Percentiles rank a stretch among this genome's conserved stretches.
phyloP scores from a whole-genome alignment of 1,140 invertebrate species.

The Oscheius sp. region DNA sequence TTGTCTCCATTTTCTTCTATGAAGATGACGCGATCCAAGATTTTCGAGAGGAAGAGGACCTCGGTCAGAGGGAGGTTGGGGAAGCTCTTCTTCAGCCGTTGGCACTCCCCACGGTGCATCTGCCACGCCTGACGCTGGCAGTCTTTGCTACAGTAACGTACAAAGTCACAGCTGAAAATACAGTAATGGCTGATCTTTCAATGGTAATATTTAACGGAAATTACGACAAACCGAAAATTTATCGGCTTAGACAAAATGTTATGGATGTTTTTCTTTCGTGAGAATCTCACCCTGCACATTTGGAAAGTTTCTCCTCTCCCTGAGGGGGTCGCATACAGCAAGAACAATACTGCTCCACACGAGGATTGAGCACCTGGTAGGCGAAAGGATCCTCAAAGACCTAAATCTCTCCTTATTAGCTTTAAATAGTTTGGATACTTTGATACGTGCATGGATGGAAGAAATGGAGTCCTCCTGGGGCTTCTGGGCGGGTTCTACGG shows the following conservation, averaged over 20 bases:
- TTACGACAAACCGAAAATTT: too few species aligned
- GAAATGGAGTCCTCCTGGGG: conserved; percentile 17
- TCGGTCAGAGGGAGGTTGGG: conserved; percentile 54
- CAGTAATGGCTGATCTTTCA: neutral
- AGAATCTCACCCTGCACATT: conserved; percentile 32
- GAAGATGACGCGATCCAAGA: conserved; percentile 47
- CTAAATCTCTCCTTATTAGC: conserved; percentile 12
- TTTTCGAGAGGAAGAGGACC: conserved; percentile 50
- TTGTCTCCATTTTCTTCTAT: conserved; percentile 49
- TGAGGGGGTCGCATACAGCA: conserved; percentile 40
- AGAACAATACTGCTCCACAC: conserved; percentile 48
- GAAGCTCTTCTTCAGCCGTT: conserved; percentile 45
- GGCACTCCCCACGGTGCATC: conserved; percentile 44
- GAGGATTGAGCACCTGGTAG: conserved; percentile 40
- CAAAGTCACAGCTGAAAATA: conserved; percentile 43
- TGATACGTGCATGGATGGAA: conserved; percentile 31
- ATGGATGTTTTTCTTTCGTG: neutral
- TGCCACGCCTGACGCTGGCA: conserved; percentile 52
- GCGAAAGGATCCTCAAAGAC: conserved; percentile 50
- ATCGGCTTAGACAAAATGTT: too few species aligned
- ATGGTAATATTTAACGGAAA: neutral
- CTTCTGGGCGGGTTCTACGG: neutral
- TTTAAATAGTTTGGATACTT: conserved; percentile 6
- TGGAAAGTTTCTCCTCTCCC: conserved; percentile 37
- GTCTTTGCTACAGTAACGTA: conserved; percentile 49